phyloP scores from a whole-genome alignment of 2,113 vertebrate genomes.

The Verasper variegatus region DNA sequence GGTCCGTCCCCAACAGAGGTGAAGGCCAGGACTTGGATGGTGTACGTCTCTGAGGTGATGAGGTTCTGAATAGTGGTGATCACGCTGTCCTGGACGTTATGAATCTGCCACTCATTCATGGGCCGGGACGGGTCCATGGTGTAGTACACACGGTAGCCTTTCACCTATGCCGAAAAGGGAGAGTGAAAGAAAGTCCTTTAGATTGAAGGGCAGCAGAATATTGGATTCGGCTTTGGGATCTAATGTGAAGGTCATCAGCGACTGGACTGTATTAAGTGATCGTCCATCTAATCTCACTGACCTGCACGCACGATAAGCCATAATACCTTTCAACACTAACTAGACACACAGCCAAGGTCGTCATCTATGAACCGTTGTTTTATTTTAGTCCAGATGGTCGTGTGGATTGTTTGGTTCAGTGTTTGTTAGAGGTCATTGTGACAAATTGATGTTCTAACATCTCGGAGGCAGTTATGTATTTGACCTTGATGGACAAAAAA shows the following conservation, averaged over 20 bases:
- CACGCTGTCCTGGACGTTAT: conserved; percentile 95
- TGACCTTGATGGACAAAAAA: conserved; percentile 32
- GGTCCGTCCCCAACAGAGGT: conserved; percentile 97
- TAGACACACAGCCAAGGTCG: conserved; percentile 40
- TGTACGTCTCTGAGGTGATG: conserved; percentile 92
- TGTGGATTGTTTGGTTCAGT: conserved; percentile 40
- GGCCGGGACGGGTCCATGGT: conserved; percentile 94
- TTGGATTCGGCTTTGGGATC: neutral
- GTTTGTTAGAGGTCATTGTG: conserved; percentile 33
- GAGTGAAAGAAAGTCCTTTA: neutral
- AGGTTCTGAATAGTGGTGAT: conserved; percentile 95
- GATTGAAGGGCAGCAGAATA: neutral
- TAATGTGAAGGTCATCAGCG: conserved; percentile 42
- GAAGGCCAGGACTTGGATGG: conserved; percentile 94
- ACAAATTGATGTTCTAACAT: conserved; percentile 19
- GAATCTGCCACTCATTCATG: conserved; percentile 95
- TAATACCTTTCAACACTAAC: conserved; percentile 56
- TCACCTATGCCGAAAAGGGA: conserved; percentile 82
- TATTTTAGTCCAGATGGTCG: conserved; percentile 39
- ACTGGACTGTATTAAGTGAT: conserved; percentile 33
- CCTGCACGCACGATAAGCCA: conserved; percentile 54
- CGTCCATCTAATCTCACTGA: conserved; percentile 48
- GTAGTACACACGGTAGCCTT: conserved; percentile 95
- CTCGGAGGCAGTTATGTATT: conserved; percentile 19
- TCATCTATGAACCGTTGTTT: conserved; percentile 27